Evolutionary conservation across 1,140 invertebrate genomes (phyloP).

Genomic region (Drosophila subobscura): DNA sequence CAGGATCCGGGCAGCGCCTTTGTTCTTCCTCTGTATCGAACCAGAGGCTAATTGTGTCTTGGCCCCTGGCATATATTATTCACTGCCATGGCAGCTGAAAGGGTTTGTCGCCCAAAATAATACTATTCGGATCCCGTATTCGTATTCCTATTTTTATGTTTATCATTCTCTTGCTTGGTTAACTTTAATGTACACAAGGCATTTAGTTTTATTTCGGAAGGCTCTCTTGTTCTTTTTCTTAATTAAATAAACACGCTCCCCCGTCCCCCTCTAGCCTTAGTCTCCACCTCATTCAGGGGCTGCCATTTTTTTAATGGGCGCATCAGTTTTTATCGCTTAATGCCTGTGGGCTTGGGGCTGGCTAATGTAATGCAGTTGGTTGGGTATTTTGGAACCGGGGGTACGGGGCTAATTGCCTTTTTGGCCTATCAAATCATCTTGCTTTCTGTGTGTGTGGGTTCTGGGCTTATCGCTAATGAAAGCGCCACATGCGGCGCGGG

Average conservation of each 20-base stretch:
- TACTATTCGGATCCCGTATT: slow-evolving; percentile 45
- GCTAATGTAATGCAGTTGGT: slow-evolving; percentile 50
- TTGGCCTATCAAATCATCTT: slow-evolving; percentile 63
- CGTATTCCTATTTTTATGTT: slow-evolving; percentile 42
- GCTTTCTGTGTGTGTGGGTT: slow-evolving; percentile 2
- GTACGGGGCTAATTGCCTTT: slow-evolving; percentile 61
- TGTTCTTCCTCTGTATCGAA: slow-evolving; percentile 48
- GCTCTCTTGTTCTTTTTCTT: slow-evolving; percentile 39
- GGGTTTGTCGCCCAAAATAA: slow-evolving; percentile 45
- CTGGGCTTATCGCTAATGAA: slow-evolving; percentile 50
- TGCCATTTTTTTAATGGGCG: slow-evolving; percentile 58
- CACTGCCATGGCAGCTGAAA: slow-evolving; percentile 49
- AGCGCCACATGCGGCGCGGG: slow-evolving; percentile 27
- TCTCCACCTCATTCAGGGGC: neutral
- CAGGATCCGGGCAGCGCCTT: slow-evolving; percentile 13
- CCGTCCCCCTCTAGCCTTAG: neutral
- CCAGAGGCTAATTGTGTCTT: slow-evolving; percentile 60
- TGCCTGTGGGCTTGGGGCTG: slow-evolving; percentile 26
- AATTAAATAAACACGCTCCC: slow-evolving; percentile 71
- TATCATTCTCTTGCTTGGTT: slow-evolving; percentile 74
- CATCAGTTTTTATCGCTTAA: slow-evolving; percentile 72
- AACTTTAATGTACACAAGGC: slow-evolving; percentile 61
- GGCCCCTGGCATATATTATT: slow-evolving; percentile 35
- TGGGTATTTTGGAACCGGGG: neutral
- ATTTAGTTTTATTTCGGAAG: slow-evolving; percentile 68